These are phyloP conservation scores for Boulengerochromis microlepis DNA, from an alignment of 2,113 vertebrate species.

Conservation along the genomic window DNA sequence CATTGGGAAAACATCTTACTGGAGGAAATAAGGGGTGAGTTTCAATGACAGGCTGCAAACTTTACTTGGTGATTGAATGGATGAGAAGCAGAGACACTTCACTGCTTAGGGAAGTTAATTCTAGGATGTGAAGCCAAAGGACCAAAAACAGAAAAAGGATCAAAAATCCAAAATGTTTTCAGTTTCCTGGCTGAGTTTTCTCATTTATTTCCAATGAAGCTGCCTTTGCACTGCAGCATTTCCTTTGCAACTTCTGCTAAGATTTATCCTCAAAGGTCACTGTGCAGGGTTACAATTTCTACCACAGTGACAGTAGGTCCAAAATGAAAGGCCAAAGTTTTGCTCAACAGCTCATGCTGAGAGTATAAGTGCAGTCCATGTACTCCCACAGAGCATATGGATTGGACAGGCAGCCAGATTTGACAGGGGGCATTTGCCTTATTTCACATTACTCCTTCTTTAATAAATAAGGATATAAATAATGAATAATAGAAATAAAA, in stretches of 20 bases:
- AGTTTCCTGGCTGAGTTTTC: background rate
- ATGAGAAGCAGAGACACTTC: background rate
- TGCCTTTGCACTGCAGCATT: background rate
- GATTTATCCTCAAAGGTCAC: background rate
- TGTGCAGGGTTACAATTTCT: background rate
- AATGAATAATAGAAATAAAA: background rate
- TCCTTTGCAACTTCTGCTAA: background rate
- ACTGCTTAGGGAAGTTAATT: background rate
- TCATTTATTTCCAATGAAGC: background rate
- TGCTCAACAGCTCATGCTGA: background rate
- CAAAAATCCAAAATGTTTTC: background rate
- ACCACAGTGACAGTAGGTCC: background rate
- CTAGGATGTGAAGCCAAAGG: background rate
- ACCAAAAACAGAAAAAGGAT: background rate
- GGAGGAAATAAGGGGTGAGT: background rate
- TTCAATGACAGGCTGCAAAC: background rate
- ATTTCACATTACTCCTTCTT: background rate
- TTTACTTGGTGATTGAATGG: background rate
- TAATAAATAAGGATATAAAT: background rate
- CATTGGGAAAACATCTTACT: background rate
- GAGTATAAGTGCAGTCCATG: background rate
- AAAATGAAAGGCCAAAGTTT: fast-evolving
- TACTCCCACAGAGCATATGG: background rate
- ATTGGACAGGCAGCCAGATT: background rate
- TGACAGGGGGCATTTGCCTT: background rate